These are phyloP conservation scores for Tachina lurida DNA, from an alignment of 2,888 invertebrate genomes.

Conservation along the genomic window DNA sequence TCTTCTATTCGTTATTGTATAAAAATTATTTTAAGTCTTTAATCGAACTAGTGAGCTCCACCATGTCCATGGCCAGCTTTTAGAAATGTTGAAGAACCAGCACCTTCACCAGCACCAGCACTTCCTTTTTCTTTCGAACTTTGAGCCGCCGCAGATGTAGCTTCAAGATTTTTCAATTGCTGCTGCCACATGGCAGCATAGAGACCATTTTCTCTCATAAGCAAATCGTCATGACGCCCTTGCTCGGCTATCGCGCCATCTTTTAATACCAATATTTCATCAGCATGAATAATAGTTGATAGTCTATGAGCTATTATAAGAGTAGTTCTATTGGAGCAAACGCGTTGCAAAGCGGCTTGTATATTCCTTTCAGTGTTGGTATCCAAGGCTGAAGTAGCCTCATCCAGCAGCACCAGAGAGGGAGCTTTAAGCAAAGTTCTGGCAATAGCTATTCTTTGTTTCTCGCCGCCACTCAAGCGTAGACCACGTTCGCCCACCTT, in stretches of 20 bases:
- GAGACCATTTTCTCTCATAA: conserved; percentile 88
- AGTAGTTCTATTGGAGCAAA: conserved; percentile 95
- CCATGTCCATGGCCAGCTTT: conserved; percentile 77
- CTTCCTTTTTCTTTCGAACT: conserved; percentile 40
- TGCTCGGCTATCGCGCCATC: conserved; percentile 96
- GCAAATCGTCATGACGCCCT: conserved; percentile 89
- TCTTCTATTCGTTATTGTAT: background rate
- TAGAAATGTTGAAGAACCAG: conserved; percentile 52
- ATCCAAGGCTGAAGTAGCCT: conserved; percentile 97
- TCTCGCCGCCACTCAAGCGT: conserved; percentile 97
- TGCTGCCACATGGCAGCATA: conserved; percentile 97
- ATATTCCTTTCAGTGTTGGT: conserved; percentile 98
- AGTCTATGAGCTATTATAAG: conserved; percentile 97
- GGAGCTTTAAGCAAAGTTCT: conserved; percentile 96
- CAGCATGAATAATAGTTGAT: conserved; percentile 96
- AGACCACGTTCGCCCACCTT: conserved; percentile 97
- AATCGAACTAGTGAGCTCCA: conserved; percentile 70
- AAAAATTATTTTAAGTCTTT: conserved; percentile 33
- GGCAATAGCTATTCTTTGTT: conserved; percentile 98
- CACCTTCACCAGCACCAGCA: conserved; percentile 14
- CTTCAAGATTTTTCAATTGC: conserved; percentile 85
- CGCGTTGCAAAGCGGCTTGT: conserved; percentile 91
- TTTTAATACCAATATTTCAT: conserved; percentile 95
- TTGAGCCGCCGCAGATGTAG: conserved; percentile 47
- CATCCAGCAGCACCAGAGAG: conserved; percentile 94